Percentiles rank a stretch among this genome's conserved stretches.
phyloP scores from a whole-genome alignment of 2,113 vertebrate genomes.

The Trematocara unimaculatum region DNA sequence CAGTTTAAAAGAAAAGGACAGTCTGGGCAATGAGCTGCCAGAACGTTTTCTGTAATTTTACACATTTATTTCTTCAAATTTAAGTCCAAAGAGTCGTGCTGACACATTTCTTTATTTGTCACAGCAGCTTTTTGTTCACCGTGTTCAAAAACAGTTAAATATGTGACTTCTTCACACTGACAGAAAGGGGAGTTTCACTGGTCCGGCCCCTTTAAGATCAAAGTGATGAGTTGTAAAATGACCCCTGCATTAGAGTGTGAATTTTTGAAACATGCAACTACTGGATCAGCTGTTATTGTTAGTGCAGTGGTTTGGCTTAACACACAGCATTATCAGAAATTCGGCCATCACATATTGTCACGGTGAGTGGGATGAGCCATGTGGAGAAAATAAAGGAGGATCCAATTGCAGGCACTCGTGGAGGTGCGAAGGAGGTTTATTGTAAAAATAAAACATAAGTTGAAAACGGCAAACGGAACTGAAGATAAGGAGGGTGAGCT shows the following conservation, averaged over 20 bases:
- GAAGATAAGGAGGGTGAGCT: neutral
- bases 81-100: neutral
- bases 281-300: neutral
- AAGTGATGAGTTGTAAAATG: neutral
- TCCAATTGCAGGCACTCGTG: neutral
- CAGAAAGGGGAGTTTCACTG: neutral
- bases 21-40: neutral
- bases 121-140: neutral
- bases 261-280: neutral
- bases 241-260: neutral
- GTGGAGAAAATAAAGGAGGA: neutral
- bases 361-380: neutral
- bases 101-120: neutral
- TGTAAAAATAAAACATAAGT: neutral
- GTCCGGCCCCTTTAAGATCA: neutral
- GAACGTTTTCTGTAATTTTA: neutral
- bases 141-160: neutral
- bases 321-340: neutral
- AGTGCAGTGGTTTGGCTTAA: neutral
- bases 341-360: neutral
- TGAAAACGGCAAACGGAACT: accelerated
- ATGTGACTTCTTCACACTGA: neutral
- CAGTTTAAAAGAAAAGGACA: neutral
- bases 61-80: neutral
- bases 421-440: neutral